A percentile compares a stretch with the other conserved stretches of the same genome.
Conservation (phyloP, 2,888 invertebrate genomes). For the Hypomecis atomaria region DNA sequence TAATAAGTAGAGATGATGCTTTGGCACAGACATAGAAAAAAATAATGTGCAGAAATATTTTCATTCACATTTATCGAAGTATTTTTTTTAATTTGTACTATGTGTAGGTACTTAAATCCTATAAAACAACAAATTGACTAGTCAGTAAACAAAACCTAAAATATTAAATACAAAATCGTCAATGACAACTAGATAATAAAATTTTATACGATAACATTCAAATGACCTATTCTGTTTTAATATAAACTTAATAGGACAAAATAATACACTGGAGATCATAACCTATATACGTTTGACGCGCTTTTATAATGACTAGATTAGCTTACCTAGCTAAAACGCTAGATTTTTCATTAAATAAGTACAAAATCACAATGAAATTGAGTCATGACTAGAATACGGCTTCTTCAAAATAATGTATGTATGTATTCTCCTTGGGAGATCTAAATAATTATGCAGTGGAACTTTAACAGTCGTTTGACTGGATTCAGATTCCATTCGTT, state of each 20-base stretch:
- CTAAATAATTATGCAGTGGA: constrained; percentile 17
- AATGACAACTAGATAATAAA: constrained; percentile 26
- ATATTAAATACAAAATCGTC: constrained; percentile 24
- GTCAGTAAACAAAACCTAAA: constrained; percentile 14
- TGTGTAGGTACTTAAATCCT: constrained; percentile 8
- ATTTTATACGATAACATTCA: constrained; percentile 22
- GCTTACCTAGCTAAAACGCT: constrained; percentile 16
- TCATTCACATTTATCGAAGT: not conserved
- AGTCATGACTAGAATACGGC: constrained; percentile 2
- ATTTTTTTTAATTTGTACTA: constrained; percentile 31
- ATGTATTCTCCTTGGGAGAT: constrained; percentile 6
- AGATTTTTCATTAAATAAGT: not conserved
- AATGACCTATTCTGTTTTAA: constrained; percentile 12
- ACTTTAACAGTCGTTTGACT: not conserved
- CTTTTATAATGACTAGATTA: not conserved
- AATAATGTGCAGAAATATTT: constrained; percentile 1
- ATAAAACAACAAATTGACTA: constrained; percentile 26
- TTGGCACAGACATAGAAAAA: constrained; percentile 33
- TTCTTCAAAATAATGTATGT: constrained; percentile 1
- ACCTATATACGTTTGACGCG: not conserved
- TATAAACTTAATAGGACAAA: constrained; percentile 13
- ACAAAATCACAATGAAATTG: constrained; percentile 7
- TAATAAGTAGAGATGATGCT: constrained; percentile 20
- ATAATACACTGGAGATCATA: constrained; percentile 9
- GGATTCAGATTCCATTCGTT: not conserved